phyloP scores from a whole-genome alignment of 2,888 invertebrate species.

The Oxyteleia sp. region DNA sequence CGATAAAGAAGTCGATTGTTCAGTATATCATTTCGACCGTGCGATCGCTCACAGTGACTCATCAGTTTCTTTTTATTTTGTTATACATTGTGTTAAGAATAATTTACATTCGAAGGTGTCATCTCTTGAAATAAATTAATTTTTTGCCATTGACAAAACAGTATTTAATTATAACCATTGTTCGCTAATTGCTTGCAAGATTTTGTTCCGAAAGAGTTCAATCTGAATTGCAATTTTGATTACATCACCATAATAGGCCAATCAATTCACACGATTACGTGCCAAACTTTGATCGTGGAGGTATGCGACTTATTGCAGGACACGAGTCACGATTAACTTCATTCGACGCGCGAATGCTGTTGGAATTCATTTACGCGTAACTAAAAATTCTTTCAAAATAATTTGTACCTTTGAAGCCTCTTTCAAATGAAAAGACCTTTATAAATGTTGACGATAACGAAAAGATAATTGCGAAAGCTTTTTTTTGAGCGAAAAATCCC shows the following conservation, averaged over 20 bases:
- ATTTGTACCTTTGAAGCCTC: neutral
- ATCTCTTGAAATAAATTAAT: conserved; percentile 16
- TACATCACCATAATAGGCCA: too few species aligned
- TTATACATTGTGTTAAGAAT: conserved; percentile 27
- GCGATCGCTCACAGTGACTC: conserved; percentile 48
- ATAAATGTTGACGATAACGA: neutral
- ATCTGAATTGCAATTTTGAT: too few species aligned
- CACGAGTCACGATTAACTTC: conserved; percentile 78
- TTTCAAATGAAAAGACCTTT: neutral
- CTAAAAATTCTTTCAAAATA: conserved; percentile 47
- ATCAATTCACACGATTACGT: too few species aligned
- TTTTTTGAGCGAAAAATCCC: neutral
- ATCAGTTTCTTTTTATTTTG: conserved; percentile 38
- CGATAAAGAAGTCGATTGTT: conserved; percentile 37
- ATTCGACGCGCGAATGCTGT: conserved; percentile 80
- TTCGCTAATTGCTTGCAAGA: too few species aligned
- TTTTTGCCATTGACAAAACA: too few species aligned
- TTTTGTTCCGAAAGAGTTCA: too few species aligned
- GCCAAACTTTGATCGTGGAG: too few species aligned
- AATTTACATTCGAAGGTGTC: conserved; percentile 29
- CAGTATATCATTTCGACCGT: conserved; percentile 4
- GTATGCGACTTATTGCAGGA: conserved; percentile 82
- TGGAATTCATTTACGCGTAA: conserved; percentile 81
- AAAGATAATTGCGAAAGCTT: conserved; percentile 11
- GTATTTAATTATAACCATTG: too few species aligned